A percentile compares a stretch with the other conserved stretches of the same genome.
phyloP scores from a whole-genome alignment of 2,888 invertebrate species.

The Tiphia femorata region DNA sequence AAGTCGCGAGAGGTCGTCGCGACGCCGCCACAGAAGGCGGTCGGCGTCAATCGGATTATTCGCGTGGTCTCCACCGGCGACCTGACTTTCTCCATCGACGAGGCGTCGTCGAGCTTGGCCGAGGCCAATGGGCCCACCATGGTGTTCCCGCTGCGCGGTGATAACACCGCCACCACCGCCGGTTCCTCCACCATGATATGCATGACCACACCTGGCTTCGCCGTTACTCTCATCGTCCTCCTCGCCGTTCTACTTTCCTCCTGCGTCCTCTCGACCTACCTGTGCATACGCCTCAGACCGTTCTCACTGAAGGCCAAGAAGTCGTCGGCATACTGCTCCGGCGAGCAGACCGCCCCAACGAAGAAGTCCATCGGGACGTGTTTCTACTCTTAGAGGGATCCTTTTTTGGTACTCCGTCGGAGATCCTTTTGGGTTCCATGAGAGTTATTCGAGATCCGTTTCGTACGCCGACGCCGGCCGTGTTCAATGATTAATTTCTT shows the following conservation, averaged over 20 bases:
- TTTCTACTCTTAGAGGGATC: constrained; percentile 75
- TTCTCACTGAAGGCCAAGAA: constrained; percentile 75
- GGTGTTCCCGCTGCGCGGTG: constrained; percentile 78
- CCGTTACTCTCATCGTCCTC: constrained; percentile 86
- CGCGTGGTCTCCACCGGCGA: constrained; percentile 93
- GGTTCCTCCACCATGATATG: constrained; percentile 77
- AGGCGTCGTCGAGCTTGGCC: constrained; percentile 68
- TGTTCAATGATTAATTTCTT: constrained; percentile 2
- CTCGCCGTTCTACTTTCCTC: constrained; percentile 87
- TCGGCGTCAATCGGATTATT: constrained; percentile 90
- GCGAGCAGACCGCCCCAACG: constrained; percentile 45
- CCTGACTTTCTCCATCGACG: constrained; percentile 86
- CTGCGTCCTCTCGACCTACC: constrained; percentile 86
- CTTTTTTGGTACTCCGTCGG: constrained; percentile 11
- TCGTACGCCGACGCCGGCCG: not conserved
- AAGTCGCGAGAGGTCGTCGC: constrained; percentile 75
- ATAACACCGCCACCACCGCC: constrained; percentile 13
- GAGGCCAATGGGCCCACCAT: constrained; percentile 73
- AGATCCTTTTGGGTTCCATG: constrained; percentile 8
- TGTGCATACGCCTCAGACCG: constrained; percentile 85
- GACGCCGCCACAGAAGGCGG: constrained; percentile 79
- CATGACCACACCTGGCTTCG: constrained; percentile 95
- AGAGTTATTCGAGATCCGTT: constrained; percentile 2
- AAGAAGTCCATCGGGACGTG: constrained; percentile 73
- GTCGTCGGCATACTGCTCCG: constrained; percentile 37